Base-by-base conservation (phyloP, 2,888 invertebrate genomes). In the Phanerotoma sp. region DNA sequence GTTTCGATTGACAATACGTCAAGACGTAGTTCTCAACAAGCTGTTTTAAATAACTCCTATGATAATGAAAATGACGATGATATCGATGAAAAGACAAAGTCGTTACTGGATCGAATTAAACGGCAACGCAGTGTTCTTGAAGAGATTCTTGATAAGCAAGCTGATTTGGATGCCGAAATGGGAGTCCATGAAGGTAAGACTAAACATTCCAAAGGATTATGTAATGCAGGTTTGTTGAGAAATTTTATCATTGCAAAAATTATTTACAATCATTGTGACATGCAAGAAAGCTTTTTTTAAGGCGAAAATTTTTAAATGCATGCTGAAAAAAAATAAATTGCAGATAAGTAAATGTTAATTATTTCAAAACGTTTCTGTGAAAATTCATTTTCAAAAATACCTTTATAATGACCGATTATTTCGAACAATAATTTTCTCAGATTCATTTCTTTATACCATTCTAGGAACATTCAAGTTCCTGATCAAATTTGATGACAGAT, bases 61-160 rank as follows among this genome's bases (percentile, higher is more conserved):
- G 84, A 83, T 53, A 75, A 70, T 59, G 77, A 80, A 10, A 79
- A 78, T 55, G 83, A 83, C 54, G 83, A 83, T 54, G 79, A 78
- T 51, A 73, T 77, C 13, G 84, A 86, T 67, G 82, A 83, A 51
- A 83, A 83, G 63, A 75, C 87, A 66, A 86, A 86, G 73, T 84
- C 82, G 56, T 78, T 88, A 54, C 78, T 88, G 44, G 82, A 79
- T 73, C 81, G 86, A 67, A 85, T 86, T 62, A 82, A 85, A 73
- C 82, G 82, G 67, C 87, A 88, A 74, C 82, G 87, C 74, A 86
- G 84, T 77, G 83, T 86, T 67, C 80, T 88, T 67, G 86, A 85
- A 64, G 86, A 88, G 77, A 85, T 87, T 66, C 78, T 86, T 57
- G 83, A 82, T 70, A 80, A 83, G 70, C 84, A 84, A 79, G 66